Evolutionary conservation across 2,113 vertebrate species (phyloP), one percentile per base, ranked within the genome.

Genomic region (Nematolebias whitei): DNA sequence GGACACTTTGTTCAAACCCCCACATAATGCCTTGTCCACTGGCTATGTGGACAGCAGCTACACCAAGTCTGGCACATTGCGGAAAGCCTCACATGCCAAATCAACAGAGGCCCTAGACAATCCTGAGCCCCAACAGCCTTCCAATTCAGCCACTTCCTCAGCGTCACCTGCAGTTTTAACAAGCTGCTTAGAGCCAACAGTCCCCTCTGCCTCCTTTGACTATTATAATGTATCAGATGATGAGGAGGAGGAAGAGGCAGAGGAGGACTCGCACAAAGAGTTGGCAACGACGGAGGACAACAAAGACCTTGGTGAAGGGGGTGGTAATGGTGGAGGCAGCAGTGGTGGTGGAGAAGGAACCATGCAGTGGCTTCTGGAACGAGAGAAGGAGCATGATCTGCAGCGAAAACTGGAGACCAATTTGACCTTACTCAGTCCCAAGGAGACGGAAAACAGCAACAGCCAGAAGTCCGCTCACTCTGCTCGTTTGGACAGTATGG

Each of bases 221-320:
- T 99, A 99, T 88, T 99, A 99, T 92, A 99, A 99, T 0, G 98
- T 98, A 44, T 99, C 97, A 1, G 98, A 99, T 13, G 97, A 98
- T 0, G 96, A 98, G 0, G 92, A 92, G 16, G 96, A 93, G 43
- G 96, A 98, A 83, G 96, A 96, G 79, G 80, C 84, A 57, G 89
- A 90, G 0, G 97, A 98, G 88, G 82, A 89, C 79, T 90, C 92
- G 73, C 94, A 92, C 90, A 98, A 98, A 87, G 94, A 96, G 55
- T 68, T 94, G 0, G 95, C 94, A 2, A 58, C 93, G 0, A 93
- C 95, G 66, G 92, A 98, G 71, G 88, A 90, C 54, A 83, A 24
- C 66, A 87, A 90, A 83, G 87, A 90, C 60, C 87, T 75, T 0
- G 94, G 95, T 79, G 97, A 98, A 77, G 95, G 90, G 89, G 85